phyloP scores from a whole-genome alignment of 2,888 invertebrate species.

The Busseola fusca region DNA sequence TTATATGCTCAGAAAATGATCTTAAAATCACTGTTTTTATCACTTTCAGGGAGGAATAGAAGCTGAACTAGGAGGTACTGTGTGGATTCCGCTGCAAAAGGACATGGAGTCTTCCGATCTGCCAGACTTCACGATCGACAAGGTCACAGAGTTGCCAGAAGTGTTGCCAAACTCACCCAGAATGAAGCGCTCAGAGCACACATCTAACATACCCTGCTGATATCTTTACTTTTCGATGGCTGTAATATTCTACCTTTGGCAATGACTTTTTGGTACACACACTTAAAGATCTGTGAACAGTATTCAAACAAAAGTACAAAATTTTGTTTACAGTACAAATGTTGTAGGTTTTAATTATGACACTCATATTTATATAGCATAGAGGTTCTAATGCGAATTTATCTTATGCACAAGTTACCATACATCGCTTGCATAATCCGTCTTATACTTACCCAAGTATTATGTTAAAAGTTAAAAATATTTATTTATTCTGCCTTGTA shows the following conservation, averaged over 20 bases:
- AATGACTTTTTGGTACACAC: slow-evolving; percentile 42
- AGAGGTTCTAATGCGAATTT: slow-evolving; percentile 42
- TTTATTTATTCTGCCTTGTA: slow-evolving; percentile 60
- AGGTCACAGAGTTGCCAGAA: slow-evolving; percentile 90
- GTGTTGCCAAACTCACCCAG: slow-evolving; percentile 89
- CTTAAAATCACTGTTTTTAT: background rate
- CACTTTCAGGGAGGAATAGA: slow-evolving; percentile 91
- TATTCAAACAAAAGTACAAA: slow-evolving; percentile 66
- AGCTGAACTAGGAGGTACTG: slow-evolving; percentile 93
- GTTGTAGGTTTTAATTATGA: slow-evolving; percentile 57
- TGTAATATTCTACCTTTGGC: slow-evolving; percentile 58
- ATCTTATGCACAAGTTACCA: slow-evolving; percentile 58
- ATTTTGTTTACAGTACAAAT: slow-evolving; percentile 67
- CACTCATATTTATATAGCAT: slow-evolving; percentile 43
- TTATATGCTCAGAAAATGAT: background rate
- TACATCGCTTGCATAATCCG: slow-evolving; percentile 45
- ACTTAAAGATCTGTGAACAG: slow-evolving; percentile 59
- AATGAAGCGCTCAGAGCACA: slow-evolving; percentile 73
- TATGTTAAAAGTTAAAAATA: slow-evolving; percentile 48
- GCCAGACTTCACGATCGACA: slow-evolving; percentile 91
- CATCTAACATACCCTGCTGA: slow-evolving; percentile 63
- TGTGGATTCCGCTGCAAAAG: slow-evolving; percentile 92
- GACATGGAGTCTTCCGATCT: slow-evolving; percentile 85
- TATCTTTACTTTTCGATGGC: slow-evolving; percentile 54
- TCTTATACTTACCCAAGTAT: slow-evolving; percentile 45